Evolutionary conservation across 2,888 invertebrate genomes (phyloP).

Genomic region (Microctonus brassicae): DNA sequence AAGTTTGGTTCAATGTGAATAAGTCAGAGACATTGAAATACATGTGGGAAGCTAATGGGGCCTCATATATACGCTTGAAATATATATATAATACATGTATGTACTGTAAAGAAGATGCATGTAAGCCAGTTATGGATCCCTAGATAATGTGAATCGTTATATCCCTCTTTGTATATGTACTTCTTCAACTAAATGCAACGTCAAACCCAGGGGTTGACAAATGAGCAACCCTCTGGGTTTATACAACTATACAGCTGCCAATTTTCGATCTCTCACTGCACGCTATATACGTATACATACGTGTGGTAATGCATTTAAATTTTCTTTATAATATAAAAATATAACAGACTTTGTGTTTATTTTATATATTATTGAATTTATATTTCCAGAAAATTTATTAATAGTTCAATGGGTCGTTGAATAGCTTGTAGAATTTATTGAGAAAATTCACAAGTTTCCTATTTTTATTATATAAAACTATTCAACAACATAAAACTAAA

Average conservation of each 20-base stretch:
- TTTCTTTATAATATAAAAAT: background rate
- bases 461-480: background rate
- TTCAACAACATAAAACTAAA: no score
- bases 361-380: background rate
- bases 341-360: background rate
- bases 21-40: conserved; percentile 6
- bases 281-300: background rate
- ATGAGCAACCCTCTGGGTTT: conserved; percentile 30
- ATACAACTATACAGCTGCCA: conserved; percentile 21
- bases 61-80: background rate
- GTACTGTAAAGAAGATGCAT: conserved; percentile 1
- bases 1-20: background rate
- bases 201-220: conserved; percentile 30
- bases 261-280: conserved; percentile 11
- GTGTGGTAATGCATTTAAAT: conserved; percentile 3
- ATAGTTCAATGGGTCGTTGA: background rate
- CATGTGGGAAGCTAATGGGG: background rate
- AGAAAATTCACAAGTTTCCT: background rate
- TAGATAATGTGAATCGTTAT: conserved; percentile 11
- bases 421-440: background rate
- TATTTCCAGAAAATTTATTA: background rate
- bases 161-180: background rate
- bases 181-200: background rate
- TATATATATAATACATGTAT: background rate
- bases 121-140: conserved; percentile 27